phyloP scores from a whole-genome alignment of 2,797 vertebrate species.

The Esox lucius region DNA sequence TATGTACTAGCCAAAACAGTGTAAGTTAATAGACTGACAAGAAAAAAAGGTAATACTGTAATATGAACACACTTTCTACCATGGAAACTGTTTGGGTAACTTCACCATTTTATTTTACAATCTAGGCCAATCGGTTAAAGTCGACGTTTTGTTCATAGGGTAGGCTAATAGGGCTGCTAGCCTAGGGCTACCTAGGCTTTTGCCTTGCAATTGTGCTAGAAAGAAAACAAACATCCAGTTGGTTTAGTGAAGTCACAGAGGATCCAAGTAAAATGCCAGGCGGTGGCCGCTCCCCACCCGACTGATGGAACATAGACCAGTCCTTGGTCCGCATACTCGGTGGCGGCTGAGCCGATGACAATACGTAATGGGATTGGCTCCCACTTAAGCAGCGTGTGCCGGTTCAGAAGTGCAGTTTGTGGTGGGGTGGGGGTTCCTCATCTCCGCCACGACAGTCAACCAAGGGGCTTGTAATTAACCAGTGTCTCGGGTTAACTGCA shows the following conservation, averaged over 20 bases:
- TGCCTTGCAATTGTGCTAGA: background rate
- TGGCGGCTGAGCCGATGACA: constrained; percentile 34
- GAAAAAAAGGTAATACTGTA: too few relatives aligned
- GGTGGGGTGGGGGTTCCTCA: constrained; percentile 18
- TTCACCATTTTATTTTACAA: too few relatives aligned
- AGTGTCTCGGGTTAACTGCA: constrained; percentile 3
- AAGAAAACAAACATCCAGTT: too few relatives aligned
- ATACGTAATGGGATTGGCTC: constrained; percentile 40
- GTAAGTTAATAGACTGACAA: background rate
- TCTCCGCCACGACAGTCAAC: constrained; percentile 33
- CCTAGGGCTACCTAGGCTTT: background rate
- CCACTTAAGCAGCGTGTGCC: constrained; percentile 35
- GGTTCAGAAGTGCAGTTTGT: constrained; percentile 25
- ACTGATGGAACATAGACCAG: background rate
- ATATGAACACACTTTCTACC: too few relatives aligned
- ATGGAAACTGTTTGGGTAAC: too few relatives aligned
- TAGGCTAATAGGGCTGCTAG: background rate
- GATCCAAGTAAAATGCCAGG: background rate
- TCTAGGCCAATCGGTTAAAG: too few relatives aligned
- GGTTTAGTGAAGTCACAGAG: background rate
- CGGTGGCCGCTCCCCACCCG: background rate
- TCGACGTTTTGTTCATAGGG: too few relatives aligned
- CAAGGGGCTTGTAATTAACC: constrained; percentile 18
- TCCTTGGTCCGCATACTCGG: constrained; percentile 5
- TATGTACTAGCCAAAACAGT: background rate